Evolutionary conservation across 2,113 vertebrate genomes (phyloP), one percentile per base, ranked within the genome.

Genomic region (Hydrochoerus hydrochaeris): DNA sequence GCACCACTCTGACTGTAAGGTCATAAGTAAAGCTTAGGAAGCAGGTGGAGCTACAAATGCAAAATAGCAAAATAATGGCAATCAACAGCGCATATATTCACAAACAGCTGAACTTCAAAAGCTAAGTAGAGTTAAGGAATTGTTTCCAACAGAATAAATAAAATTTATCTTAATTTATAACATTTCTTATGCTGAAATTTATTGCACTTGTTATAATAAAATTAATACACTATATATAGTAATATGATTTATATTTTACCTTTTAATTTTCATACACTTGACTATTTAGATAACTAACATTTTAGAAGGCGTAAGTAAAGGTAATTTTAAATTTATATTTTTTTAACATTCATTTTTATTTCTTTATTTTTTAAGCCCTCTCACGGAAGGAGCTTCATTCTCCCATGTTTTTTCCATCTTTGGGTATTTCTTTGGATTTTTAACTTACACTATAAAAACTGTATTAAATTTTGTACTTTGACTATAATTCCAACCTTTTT

Each of bases 271-370:
- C 32, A 69, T 65, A 32, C 10, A 28, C 52, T 83, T 93, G 8
- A 86, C 11, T 49, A 88, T 41, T 85, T 90, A 81, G 12, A 78
- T 90, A 93, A 77, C 75, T 88, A 85, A n/a, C 10, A 52, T 94
- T 90, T 54, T 54, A 35, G 26, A 54, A 38, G 0, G 9, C 22
- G 1, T 63, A 57, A 54, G 44, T 67, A 19, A 73, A 81, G 77
- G 58, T 49, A 62, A 38, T 35, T 82, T n/a, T 44, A 38, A 85
- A 20, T 20, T 82, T 63, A 93, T 14, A 69, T 12, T 35, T 35
- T 84, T 92, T 91, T 77, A 90, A 28, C 17, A 30, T 49, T 58
- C 11, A n/a, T 57, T 62, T 52, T 82, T 54, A 52, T 44, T 63
- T 38, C 44, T 16, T 24, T 38, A 20, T 32, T 54, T 52, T 69